These are phyloP conservation scores for Talpa occidentalis DNA, from an alignment of 2,113 vertebrate genomes.

Conservation along the genomic window DNA sequence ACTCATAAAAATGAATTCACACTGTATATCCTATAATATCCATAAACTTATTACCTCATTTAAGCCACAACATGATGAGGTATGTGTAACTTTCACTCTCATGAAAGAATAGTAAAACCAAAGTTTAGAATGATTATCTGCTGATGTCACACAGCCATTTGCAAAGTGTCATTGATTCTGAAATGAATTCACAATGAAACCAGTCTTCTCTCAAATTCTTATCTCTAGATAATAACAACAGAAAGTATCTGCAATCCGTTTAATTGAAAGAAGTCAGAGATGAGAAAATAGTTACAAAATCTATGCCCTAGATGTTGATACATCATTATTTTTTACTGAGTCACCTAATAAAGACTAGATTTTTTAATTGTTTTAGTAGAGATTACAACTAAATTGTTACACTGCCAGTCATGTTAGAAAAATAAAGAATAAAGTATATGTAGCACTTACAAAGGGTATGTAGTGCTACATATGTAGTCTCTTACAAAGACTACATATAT, in stretches of 20 bases:
- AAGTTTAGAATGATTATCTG: background rate
- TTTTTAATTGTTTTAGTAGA: background rate
- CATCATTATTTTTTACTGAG: background rate
- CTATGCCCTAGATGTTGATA: background rate
- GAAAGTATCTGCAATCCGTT: background rate
- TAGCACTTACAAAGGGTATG: too few relatives aligned
- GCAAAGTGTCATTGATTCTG: background rate
- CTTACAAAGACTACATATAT: too few relatives aligned
- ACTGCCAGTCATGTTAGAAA: background rate
- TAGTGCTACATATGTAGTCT: too few relatives aligned
- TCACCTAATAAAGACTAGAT: background rate
- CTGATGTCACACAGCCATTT: background rate
- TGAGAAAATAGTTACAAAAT: background rate
- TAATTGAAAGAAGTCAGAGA: background rate
- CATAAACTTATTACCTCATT: background rate
- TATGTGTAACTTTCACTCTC: background rate
- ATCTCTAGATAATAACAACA: background rate
- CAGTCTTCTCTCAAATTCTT: background rate
- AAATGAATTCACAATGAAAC: background rate
- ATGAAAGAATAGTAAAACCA: background rate
- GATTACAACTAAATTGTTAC: background rate
- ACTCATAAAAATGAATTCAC: background rate
- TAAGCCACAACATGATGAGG: background rate
- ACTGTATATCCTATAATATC: background rate
- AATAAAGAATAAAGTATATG: slow-evolving; percentile 16